phyloP scores from a whole-genome alignment of 2,113 vertebrate species.

The Tetrao urogallus region DNA sequence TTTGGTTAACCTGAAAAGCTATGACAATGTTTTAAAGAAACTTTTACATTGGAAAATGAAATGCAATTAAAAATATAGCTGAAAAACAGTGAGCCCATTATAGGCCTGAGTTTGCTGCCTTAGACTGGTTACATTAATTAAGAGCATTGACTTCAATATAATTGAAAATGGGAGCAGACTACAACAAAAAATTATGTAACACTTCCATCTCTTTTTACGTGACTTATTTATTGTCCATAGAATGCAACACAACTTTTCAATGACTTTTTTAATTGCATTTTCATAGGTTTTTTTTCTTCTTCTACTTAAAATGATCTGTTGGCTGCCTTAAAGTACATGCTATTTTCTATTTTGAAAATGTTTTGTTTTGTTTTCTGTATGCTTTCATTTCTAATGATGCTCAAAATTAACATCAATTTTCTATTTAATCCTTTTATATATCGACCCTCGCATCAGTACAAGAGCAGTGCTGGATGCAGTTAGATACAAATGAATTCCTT shows the following conservation, averaged over 20 bases:
- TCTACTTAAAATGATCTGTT: not conserved
- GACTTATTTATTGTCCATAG: not conserved
- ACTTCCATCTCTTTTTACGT: not conserved
- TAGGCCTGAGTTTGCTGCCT: not conserved
- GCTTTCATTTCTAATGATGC: slow-evolving; percentile 19
- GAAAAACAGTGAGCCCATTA: not conserved
- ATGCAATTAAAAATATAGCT: not conserved
- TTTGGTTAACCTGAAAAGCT: not conserved
- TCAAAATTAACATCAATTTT: not conserved
- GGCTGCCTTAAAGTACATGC: not conserved
- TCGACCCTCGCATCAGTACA: not conserved
- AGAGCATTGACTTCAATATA: not conserved
- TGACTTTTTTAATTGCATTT: not conserved
- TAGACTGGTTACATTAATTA: not conserved
- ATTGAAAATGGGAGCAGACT: not conserved
- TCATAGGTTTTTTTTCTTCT: not conserved
- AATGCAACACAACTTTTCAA: not conserved
- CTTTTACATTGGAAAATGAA: not conserved
- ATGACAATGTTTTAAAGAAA: not conserved
- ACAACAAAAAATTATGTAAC: not conserved
- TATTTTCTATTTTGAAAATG: slow-evolving; percentile 34
- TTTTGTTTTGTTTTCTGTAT: not conserved
- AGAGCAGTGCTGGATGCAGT: not conserved
- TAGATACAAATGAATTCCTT: slow-evolving; percentile 11
- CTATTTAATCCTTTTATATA: not conserved